A percentile compares a stretch with the other conserved stretches of the same genome.
Conservation (phyloP, 1,140 invertebrate species). For the Monomorium pharaonis region DNA sequence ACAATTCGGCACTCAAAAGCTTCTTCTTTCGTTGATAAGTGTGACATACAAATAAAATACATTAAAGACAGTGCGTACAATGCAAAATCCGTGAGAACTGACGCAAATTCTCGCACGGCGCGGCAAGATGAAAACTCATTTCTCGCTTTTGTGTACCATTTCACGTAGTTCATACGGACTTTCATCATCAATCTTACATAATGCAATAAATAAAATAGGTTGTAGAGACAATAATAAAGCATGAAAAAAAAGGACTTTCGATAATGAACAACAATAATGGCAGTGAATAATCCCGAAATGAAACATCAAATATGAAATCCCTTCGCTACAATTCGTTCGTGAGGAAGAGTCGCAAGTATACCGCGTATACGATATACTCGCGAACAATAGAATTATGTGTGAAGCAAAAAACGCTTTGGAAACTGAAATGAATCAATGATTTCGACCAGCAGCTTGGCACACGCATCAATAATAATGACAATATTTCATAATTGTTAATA, state of each 20-base stretch:
- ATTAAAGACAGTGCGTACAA: slow-evolving; percentile 12
- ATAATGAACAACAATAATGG: slow-evolving; percentile 75
- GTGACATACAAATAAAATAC: slow-evolving; percentile 57
- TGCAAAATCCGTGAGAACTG: not conserved
- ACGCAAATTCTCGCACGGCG: not conserved
- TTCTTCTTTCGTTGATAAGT: slow-evolving; percentile 33
- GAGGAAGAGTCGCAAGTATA: not conserved
- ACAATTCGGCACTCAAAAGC: slow-evolving; percentile 25
- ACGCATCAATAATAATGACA: slow-evolving; percentile 45
- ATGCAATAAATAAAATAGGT: slow-evolving; percentile 71
- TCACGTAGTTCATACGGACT: not conserved
- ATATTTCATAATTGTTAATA: slow-evolving; percentile 58
- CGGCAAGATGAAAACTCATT: not conserved
- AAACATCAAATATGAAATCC: slow-evolving; percentile 50
- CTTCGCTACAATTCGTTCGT: not conserved
- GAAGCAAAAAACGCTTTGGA: slow-evolving; percentile 13
- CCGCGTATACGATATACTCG: not conserved
- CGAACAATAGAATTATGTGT: not conserved
- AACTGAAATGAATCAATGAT: slow-evolving; percentile 41
- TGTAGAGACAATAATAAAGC: slow-evolving; percentile 56
- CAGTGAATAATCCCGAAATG: slow-evolving; percentile 77
- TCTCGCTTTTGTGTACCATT: not conserved
- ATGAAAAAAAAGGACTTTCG: slow-evolving; percentile 20
- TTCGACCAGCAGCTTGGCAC: slow-evolving; percentile 67
- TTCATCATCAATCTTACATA: slow-evolving; percentile 57